Conservation (phyloP, 2,888 invertebrate species). For the Agrochola litura region DNA sequence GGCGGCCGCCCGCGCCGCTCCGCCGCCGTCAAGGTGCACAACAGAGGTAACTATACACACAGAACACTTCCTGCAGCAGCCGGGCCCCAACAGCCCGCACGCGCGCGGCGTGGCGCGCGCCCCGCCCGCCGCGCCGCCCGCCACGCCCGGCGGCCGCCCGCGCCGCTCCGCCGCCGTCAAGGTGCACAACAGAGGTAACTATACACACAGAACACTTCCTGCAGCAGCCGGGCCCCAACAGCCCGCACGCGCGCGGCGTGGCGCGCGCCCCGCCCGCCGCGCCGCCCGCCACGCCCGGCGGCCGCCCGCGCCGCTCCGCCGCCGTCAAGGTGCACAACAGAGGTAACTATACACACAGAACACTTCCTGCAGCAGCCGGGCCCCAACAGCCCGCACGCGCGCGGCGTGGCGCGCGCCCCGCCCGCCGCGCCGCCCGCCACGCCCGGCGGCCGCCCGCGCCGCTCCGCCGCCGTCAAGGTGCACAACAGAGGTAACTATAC, state of each 20-base stretch:
- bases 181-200: too few relatives aligned
- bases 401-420: slow-evolving; percentile 85
- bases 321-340: slow-evolving; percentile 92
- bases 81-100: slow-evolving; percentile 85
- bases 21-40: slow-evolving; percentile 92
- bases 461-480: slow-evolving; percentile 92
- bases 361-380: slow-evolving; percentile 88
- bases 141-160: slow-evolving; percentile 91
- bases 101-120: slow-evolving; percentile 86
- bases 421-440: slow-evolving; percentile 78
- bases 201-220: too few relatives aligned
- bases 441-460: slow-evolving; percentile 92
- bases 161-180: slow-evolving; percentile 92
- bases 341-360: too few relatives aligned
- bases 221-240: slow-evolving; percentile 86
- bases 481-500: too few relatives aligned
- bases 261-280: slow-evolving; percentile 81
- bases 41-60: too few relatives aligned
- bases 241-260: slow-evolving; percentile 87
- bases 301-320: slow-evolving; percentile 92
- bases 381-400: slow-evolving; percentile 86
- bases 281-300: slow-evolving; percentile 86
- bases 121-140: slow-evolving; percentile 76
- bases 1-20: slow-evolving; percentile 92
- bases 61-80: slow-evolving; percentile 89